Conservation (phyloP, 2,797 vertebrate species). For the Bovichtus diacanthus region DNA sequence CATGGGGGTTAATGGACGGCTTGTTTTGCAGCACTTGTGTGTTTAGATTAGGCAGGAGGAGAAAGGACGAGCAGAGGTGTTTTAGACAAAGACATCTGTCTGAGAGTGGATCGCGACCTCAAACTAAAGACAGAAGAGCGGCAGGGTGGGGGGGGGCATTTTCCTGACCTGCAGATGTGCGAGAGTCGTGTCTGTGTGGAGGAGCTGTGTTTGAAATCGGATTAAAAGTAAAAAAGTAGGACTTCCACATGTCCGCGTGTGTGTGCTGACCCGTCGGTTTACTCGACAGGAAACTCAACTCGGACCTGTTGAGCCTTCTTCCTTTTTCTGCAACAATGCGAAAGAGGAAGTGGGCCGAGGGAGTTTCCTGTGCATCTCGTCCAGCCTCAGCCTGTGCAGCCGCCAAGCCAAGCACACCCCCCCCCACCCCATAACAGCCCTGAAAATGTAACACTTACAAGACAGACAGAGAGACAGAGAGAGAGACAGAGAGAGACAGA, state of each 20-base stretch:
- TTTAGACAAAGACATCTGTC: constrained; percentile 47
- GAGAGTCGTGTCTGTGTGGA: constrained; percentile 3
- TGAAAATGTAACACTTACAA: constrained; percentile 66
- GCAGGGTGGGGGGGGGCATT: neutral
- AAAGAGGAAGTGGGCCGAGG: constrained; percentile 77
- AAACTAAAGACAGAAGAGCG: constrained; percentile 50
- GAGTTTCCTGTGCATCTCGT: constrained; percentile 68
- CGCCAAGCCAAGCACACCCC: neutral
- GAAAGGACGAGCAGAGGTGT: constrained; percentile 62
- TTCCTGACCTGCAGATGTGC: constrained; percentile 43
- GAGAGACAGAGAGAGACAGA: too few relatives aligned
- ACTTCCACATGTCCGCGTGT: constrained; percentile 70
- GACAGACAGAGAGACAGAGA: too few relatives aligned
- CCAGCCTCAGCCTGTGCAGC: constrained; percentile 39
- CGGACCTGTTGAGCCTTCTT: constrained; percentile 80
- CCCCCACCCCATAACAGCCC: constrained; percentile 6
- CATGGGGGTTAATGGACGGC: constrained; percentile 74
- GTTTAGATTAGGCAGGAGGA: constrained; percentile 61
- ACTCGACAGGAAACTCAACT: constrained; percentile 69
- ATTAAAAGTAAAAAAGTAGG: constrained; percentile 30
- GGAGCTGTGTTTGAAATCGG: constrained; percentile 36
- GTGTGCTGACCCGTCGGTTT: constrained; percentile 62
- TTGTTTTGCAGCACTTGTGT: constrained; percentile 66
- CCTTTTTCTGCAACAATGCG: constrained; percentile 82
- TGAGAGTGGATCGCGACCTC: constrained; percentile 28